Percentiles rank a stretch among this genome's conserved stretches.
Evolutionary conservation across 2,797 vertebrate genomes (phyloP).

Genomic region (Geotrypetes seraphini): DNA sequence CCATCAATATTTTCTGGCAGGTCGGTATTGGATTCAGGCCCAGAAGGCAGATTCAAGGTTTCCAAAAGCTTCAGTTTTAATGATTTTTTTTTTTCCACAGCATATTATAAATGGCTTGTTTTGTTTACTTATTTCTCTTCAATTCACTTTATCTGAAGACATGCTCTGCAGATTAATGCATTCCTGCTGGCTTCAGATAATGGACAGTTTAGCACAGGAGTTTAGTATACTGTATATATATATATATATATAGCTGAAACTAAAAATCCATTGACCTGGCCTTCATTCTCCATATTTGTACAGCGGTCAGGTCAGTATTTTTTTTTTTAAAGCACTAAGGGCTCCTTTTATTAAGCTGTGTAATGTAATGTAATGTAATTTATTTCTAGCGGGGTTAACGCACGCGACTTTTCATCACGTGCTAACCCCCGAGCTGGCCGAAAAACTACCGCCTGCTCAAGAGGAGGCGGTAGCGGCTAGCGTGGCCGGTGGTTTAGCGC

Average conservation of each 20-base stretch:
- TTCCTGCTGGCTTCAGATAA: slow-evolving; percentile 11
- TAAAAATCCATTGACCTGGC: neutral
- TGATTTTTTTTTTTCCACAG: slow-evolving; percentile 23
- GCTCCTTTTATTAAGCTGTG: too few relatives aligned
- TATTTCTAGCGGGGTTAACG: too few relatives aligned
- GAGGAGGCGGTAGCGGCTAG: too few relatives aligned
- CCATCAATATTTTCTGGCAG: slow-evolving; percentile 43
- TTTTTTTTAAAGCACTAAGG: too few relatives aligned
- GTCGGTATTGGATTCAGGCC: slow-evolving; percentile 39
- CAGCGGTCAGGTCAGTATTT: too few relatives aligned
- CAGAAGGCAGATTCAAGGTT: slow-evolving; percentile 32
- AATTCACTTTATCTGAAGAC: slow-evolving; percentile 15
- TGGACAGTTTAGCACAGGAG: slow-evolving; percentile 1
- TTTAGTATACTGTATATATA: too few relatives aligned
- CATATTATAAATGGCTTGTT: slow-evolving; percentile 31
- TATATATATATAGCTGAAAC: neutral
- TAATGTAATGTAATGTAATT: too few relatives aligned
- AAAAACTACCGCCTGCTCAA: too few relatives aligned
- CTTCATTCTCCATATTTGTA: neutral
- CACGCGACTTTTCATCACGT: too few relatives aligned
- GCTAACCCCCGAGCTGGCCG: too few relatives aligned
- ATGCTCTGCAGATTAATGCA: slow-evolving; percentile 20
- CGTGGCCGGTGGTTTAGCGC: too few relatives aligned
- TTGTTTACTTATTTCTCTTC: slow-evolving; percentile 24
- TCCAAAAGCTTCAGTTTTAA: slow-evolving; percentile 34